A percentile compares a stretch with the other conserved stretches of the same genome.
Conservation (phyloP, 2,797 vertebrate species). For the Numenius phaeopus region DNA sequence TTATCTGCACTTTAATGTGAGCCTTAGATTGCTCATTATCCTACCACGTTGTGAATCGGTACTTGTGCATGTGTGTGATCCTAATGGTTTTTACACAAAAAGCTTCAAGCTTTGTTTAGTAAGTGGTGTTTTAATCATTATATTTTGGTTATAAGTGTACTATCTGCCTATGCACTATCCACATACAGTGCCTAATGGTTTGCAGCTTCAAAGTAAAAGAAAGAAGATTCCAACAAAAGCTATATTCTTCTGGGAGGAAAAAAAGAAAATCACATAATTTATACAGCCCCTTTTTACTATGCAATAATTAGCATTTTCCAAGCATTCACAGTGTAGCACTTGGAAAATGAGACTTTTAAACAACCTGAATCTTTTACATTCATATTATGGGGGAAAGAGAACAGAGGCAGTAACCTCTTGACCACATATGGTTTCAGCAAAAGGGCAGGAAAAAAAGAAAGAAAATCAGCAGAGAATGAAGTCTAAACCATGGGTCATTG, state of each 20-base stretch:
- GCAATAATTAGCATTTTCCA: conserved; percentile 40
- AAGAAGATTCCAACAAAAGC: not conserved
- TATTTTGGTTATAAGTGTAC: conserved; percentile 10
- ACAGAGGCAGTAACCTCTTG: not conserved
- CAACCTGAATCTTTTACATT: not conserved
- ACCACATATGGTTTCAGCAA: not conserved
- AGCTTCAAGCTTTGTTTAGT: conserved; percentile 50
- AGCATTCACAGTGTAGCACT: not conserved
- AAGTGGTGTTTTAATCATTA: conserved; percentile 35
- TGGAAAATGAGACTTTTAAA: not conserved
- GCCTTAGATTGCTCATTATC: conserved; percentile 68
- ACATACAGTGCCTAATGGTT: not conserved
- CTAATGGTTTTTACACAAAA: conserved; percentile 43
- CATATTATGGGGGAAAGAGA: not conserved
- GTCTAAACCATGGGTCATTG: not conserved
- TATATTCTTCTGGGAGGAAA: not conserved
- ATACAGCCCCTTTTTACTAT: not conserved
- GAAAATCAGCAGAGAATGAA: not conserved
- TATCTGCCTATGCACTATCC: not conserved
- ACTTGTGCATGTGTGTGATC: conserved; percentile 48
- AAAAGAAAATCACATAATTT: not conserved
- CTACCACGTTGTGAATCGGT: not conserved
- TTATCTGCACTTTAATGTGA: conserved; percentile 67
- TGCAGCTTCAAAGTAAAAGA: conserved; percentile 12
- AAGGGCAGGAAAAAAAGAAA: not conserved